phyloP scores from a whole-genome alignment of 2,797 vertebrate species.

The Centropyge bicolor region DNA sequence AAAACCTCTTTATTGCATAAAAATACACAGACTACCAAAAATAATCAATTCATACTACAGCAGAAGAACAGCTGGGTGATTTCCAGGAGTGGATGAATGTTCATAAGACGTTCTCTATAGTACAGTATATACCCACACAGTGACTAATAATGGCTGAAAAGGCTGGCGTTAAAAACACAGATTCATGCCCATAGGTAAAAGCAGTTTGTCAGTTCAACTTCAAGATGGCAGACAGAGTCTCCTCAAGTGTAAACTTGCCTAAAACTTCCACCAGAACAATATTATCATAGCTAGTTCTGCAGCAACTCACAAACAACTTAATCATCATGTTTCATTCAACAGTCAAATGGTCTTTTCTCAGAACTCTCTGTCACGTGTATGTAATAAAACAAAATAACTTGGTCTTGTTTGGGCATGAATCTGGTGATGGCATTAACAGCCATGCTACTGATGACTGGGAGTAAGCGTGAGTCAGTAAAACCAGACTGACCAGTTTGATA shows the following conservation, averaged over 20 bases:
- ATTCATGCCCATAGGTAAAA: background rate
- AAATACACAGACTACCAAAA: slow-evolving; percentile 69
- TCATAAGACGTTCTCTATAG: slow-evolving; percentile 30
- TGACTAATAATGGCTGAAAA: slow-evolving; percentile 20
- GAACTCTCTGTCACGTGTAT: background rate
- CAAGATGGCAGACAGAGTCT: background rate
- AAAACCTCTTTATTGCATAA: slow-evolving; percentile 73
- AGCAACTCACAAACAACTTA: background rate
- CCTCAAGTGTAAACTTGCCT: background rate
- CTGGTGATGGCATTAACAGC: background rate
- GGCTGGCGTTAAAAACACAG: slow-evolving; percentile 19
- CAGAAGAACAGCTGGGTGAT: slow-evolving; percentile 52
- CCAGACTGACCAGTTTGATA: slow-evolving; percentile 33
- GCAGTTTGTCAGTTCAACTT: background rate
- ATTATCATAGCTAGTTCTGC: background rate
- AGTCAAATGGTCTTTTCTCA: background rate
- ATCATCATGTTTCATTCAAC: background rate
- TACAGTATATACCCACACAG: slow-evolving; percentile 26
- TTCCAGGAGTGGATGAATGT: slow-evolving; percentile 37
- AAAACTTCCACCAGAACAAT: slow-evolving; percentile 16
- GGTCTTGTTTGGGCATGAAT: slow-evolving; percentile 17
- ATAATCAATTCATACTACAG: slow-evolving; percentile 62
- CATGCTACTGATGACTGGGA: background rate
- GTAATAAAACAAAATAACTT: background rate
- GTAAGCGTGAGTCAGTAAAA: slow-evolving; percentile 29